A percentile compares a stretch with the other conserved stretches of the same genome.
These are phyloP conservation scores for Aphyosemion australe DNA, from an alignment of 2,113 vertebrate species.

Conservation along the genomic window DNA sequence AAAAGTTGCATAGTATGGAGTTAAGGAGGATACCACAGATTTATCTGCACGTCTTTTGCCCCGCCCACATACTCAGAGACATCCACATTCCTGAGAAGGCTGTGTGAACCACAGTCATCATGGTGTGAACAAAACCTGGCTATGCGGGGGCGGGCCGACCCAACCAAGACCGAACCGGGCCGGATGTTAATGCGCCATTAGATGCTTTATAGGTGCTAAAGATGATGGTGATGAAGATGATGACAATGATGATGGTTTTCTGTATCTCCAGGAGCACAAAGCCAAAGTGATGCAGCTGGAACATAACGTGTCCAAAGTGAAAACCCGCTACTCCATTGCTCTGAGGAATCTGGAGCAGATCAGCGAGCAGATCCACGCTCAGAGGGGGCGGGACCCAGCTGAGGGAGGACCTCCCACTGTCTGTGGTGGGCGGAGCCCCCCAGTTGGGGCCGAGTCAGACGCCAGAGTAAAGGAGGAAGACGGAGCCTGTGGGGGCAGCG, in stretches of 20 bases:
- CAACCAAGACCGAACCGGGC: no score
- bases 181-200: no score
- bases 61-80: no score
- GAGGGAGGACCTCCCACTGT: slow-evolving; percentile 45
- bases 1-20: no score
- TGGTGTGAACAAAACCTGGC: no score
- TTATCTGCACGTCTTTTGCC: no score
- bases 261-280: slow-evolving; percentile 86
- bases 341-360: slow-evolving; percentile 91
- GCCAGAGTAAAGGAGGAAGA: slow-evolving; percentile 38
- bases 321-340: slow-evolving; percentile 88
- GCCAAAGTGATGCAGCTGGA: slow-evolving; percentile 87
- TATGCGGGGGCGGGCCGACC: no score
- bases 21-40: no score
- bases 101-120: no score
- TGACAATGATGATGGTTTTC: slow-evolving; percentile 15
- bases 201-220: no score
- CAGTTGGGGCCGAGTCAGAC: slow-evolving; percentile 77
- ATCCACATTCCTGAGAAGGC: no score
- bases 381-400: slow-evolving; percentile 69
- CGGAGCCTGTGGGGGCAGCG: slow-evolving; percentile 52
- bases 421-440: slow-evolving; percentile 76
- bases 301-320: slow-evolving; percentile 85
- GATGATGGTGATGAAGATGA: no score
- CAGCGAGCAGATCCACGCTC: slow-evolving; percentile 93